These are phyloP conservation scores for Casuarius casuarius DNA, from an alignment of 2,113 vertebrate genomes.

Conservation along the genomic window DNA sequence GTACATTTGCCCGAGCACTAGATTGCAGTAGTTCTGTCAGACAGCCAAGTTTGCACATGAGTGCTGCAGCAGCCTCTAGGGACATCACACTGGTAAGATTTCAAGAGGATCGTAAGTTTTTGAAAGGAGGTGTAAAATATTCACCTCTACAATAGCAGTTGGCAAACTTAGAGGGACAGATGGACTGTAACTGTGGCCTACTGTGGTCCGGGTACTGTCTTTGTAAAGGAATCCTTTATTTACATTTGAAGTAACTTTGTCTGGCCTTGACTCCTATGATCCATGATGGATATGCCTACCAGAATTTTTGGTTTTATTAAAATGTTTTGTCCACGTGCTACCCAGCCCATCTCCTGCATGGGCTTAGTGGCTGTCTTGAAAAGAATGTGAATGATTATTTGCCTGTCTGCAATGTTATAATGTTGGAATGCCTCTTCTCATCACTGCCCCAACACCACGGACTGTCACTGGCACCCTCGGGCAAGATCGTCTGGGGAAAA, in stretches of 20 bases:
- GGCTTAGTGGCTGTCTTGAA: background rate
- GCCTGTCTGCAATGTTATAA: background rate
- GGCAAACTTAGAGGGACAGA: constrained; percentile 24
- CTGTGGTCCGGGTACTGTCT: constrained; percentile 42
- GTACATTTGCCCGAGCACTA: constrained; percentile 83
- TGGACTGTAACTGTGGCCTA: constrained; percentile 40
- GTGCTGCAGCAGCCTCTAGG: constrained; percentile 84
- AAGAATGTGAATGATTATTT: background rate
- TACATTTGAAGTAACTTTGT: constrained; percentile 23
- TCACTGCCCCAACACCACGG: background rate
- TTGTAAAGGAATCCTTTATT: constrained; percentile 36
- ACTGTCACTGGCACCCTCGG: background rate
- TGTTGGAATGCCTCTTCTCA: background rate
- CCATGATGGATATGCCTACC: background rate
- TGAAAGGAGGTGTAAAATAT: background rate
- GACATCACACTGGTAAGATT: constrained; percentile 84
- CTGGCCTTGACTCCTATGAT: background rate
- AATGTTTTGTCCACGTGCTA: background rate
- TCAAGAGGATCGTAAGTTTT: background rate
- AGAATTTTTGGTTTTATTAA: background rate
- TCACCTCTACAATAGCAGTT: background rate
- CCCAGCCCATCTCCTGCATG: background rate
- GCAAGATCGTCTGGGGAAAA: background rate
- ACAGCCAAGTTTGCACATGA: constrained; percentile 87
- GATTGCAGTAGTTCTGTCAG: constrained; percentile 87